Evolutionary conservation across 2,797 vertebrate species (phyloP), one percentile per base, ranked within the genome.

Genomic region (Orientallactaga sibirica): DNA sequence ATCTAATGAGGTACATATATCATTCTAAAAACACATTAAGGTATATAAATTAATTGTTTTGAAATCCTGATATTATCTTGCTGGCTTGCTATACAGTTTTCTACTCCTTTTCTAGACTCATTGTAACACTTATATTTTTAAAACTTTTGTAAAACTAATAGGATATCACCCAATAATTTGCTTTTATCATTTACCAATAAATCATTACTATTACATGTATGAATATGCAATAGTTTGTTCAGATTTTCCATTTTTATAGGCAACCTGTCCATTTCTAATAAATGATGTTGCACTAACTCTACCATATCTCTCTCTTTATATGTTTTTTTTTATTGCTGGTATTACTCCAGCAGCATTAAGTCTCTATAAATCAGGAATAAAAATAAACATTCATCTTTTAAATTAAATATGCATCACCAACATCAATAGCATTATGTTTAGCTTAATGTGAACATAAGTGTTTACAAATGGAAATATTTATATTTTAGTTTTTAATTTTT

Each of bases 261-360:
- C 20, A 81, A 61, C 55, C 75, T 43, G 27, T 29, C 41, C 66
- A 85, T 67, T 86, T 86, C 27, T 82, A 94, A 83, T 73, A 86
- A 77, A 37, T 16, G 24, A 77, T 92, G 55, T 24, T 71, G 29
- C 18, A 48, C 29, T 43, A 86, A 81, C 52, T 15, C 62, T 61
- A 41, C 29, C 33, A 37, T 37, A 37, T 37, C 33, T 37, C 20
- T 81, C n/a, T 68, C 14, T 58, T 3, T 80, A 15, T 58, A 75
- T 76, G 16, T 76, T 81, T 80, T 84, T 37, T 37, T 55, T 25
- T 81, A 85, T 14, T 91, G 55, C 10, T 88, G 5, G 8, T 64
- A 88, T 85, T 85, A 71, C 76, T 94, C 81, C 75, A 94, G 24
- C 61, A 77, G 82, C 73, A 92, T 27, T 20, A 81, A 43, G 24